Evolutionary conservation across 2,797 vertebrate genomes (phyloP), one percentile per base, ranked within the genome.

Genomic region (Thalassophryne amazonica): DNA sequence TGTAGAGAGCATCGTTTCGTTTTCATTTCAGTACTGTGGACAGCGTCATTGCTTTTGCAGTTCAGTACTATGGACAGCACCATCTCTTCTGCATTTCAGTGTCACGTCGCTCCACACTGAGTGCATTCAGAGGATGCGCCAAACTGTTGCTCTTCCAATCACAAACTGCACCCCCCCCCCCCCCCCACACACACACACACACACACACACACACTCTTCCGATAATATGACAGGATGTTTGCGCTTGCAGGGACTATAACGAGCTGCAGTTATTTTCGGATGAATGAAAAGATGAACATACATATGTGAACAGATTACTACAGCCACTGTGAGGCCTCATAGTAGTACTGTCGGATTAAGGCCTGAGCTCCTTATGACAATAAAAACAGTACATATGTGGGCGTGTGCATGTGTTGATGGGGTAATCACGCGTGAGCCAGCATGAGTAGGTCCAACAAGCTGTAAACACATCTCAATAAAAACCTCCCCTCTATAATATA

Each of bases 381-480:
- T 59, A 67, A 29, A 74, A 69, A 66, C 55, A 70, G 62, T 52
- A 30, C 34, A 41, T 49, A 64, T 59, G 55, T 65, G 45, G 36
- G 66, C 13, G 57, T 58, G 42, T 57, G 63, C 51, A 12, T 46
- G 55, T 36, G 22, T 9, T 18, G 21, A 42, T 53, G 8, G 19
- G 8, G 24, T 30, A 39, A n/a, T 76, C 53, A 64, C 72, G 65
- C 52, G 63, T 32, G 11, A 64, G 60, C 14, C 60, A 74, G 57
- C 61, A 43, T 56, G 52, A 74, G 72, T 56, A 73, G 22, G 64
- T 59, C 62, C 76, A 78, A 46, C 43, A 54, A 72, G 66, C 72
- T 54, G 62, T 50, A 49, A 56, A 77, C n/a, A 76, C 77, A 79
- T 82, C 82, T 84, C 56, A 61, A 75, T 80, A 66, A 71, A 77